Evolutionary conservation across 1,140 invertebrate genomes (phyloP), one percentile per base, ranked within the genome.

Genomic region (Potamilus streckersoni): DNA sequence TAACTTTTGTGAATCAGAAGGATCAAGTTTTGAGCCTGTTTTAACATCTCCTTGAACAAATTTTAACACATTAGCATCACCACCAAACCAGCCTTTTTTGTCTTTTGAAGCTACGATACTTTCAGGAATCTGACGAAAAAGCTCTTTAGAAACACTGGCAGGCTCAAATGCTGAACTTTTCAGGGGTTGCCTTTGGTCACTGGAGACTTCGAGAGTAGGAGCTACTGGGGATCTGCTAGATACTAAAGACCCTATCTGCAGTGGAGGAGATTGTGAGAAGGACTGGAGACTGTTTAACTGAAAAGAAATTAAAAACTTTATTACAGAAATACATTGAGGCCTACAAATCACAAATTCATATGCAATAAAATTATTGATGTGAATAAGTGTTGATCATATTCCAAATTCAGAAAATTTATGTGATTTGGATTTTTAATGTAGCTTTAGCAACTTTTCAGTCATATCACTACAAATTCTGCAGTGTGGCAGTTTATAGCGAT

Each of bases 111-210:
- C 59, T 19, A 71, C 75, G 19, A 83, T 77, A 60, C 62, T 74
- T n/a, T 66, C 56, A 57, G 79, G 69, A 60, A 79, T 79, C 58
- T 80, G 74, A 17, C 74, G 78, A 61, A 83, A 79, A 11, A 80
- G 73, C 71, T 82, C 82, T 58, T 61, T 71, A 12, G 75, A 59
- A 17, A 11, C 38, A 49, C 38, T 49, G 38, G 38, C 55, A 31
- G 17, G 77, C 58, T 11, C 67, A 55, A 65, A 73, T 77, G 19
- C 73, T 58, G 14, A 72, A 59, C 27, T 38, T 59, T 63, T 38
- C 31, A 38, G 69, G 69, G 61, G 58, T 62, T 71, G 17, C 49
- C 27, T 49, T 57, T 60, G 20, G 38, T 71, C 57, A n/a, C 17
- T n/a, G 55, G 20, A 19, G 16, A 19, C 20, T 60, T 59, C 23